Conservation (phyloP, 2,797 vertebrate species). For the Rhinatrema bivittatum region DNA sequence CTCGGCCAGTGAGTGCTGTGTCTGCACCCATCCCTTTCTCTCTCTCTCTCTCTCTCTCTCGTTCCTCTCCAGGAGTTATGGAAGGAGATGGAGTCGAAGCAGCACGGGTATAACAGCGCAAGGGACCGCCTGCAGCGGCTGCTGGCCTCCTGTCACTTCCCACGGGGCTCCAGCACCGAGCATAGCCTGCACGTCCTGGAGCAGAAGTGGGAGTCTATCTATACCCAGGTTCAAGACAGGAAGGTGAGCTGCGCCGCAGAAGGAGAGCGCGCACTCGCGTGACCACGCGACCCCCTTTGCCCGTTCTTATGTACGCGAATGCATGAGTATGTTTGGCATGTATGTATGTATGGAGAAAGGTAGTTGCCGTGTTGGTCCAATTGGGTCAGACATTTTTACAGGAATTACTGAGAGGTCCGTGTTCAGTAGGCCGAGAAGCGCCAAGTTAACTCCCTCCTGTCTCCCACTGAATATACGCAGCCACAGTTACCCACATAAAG, state of each 20-base stretch:
- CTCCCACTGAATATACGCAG: too few relatives aligned
- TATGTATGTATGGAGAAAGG: not conserved
- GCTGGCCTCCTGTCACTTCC: constrained; percentile 48
- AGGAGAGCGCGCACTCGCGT: fast-evolving
- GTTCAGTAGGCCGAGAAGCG: too few relatives aligned
- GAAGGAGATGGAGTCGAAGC: constrained; percentile 75
- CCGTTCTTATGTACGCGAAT: not conserved
- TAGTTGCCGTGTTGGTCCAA: too few relatives aligned
- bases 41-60: too few relatives aligned
- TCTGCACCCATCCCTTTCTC: too few relatives aligned
- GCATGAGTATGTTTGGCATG: not conserved
- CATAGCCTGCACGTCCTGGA: constrained; percentile 73
- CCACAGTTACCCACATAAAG: too few relatives aligned
- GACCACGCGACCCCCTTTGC: not conserved
- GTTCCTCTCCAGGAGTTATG: constrained; percentile 67
- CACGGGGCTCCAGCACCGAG: constrained; percentile 63
- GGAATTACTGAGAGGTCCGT: too few relatives aligned
- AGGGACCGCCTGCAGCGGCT: constrained; percentile 65
- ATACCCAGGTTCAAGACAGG: constrained; percentile 67
- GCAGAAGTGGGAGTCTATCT: constrained; percentile 73
- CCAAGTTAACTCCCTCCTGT: too few relatives aligned
- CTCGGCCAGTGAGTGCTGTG: too few relatives aligned
- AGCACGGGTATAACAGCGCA: constrained; percentile 56
- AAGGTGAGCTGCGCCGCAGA: constrained; percentile 47
- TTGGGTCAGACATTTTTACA: too few relatives aligned